Base-by-base conservation (phyloP, 2,797 vertebrate species). In the Acanthornis magna region DNA sequence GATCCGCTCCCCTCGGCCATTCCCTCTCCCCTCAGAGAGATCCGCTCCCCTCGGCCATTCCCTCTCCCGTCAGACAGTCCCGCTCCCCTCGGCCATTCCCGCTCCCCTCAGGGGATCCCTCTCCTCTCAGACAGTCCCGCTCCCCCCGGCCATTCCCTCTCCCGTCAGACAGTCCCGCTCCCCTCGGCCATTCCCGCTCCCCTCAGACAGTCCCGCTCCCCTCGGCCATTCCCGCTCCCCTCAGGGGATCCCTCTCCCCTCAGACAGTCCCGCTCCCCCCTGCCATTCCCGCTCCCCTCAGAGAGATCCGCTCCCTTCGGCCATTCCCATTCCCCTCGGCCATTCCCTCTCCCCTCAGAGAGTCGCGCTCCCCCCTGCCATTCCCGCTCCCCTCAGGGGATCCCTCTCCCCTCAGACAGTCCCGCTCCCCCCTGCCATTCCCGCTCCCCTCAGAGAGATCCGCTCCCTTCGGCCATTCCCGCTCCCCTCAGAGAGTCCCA, bases 81-180 rank as follows among this genome's bases (percentile, higher is more conserved):
- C 42, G 7, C 7, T 26, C 9, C 6, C 18, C 18, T 6, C 14
- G 5, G 5, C 16, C 6, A 30, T 36, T 32, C 61, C 34, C 16
- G 0, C 10, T 50, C 21, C 21, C 30, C 27, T 2, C 26, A 22
- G 5, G 32, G 27, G 25, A 17, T 45, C 26, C 13, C n/a, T n/a
- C 6, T 63, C 20, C 20, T 42, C 40, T 42, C n/a, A n/a, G n/a
- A n/a, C n/a, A n/a, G n/a, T n/a, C n/a, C n/a, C n/a, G 2, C 5
- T 26, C 9, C 6, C 13, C 23, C 16, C 30, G 29, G 42, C 42
- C 16, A 43, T 43, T 43, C 42, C 17, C 5, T 0, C 22, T n/a
- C 60, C 23, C 5, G n/a, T 26, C 10, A 5, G 18, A 8, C 9
- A 11, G 7, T 42, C 60, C 38, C 42, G 7, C 7, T 42, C 61